Base-by-base conservation (phyloP, 2,797 vertebrate species). In the Eulemur albifrons region DNA sequence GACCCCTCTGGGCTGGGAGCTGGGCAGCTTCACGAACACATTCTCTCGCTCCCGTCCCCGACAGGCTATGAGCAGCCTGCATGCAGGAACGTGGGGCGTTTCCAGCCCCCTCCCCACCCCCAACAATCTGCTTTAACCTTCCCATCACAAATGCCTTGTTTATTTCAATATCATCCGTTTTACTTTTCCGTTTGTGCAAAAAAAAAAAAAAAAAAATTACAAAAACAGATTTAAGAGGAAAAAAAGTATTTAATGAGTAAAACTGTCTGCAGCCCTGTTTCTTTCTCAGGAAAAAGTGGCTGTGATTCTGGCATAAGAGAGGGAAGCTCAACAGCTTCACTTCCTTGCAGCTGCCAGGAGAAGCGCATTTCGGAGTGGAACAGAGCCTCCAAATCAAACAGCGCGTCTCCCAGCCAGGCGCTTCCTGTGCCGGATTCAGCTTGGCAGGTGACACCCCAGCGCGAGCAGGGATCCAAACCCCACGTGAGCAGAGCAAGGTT, bases 141-240 rank as follows among this genome's bases (percentile, higher is more conserved):
- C 97, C 97, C 95, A 90, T 96, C 96, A 76, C 96, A 96, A 97
- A 97, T 73, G 94, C 93, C 97, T 97, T 52, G 20, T 97, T 98
- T 97, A 95, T 98, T 97, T 96, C 96, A 97, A 97, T 75, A 96
- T 94, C 97, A 97, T 96, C 94, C 92, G 94, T 98, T 98, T 98
- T 97, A 98, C 97, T 98, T 98, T 97, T 98, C 96, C 94, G 92
- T 97, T 98, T 88, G 72, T 80, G 89, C 65, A 94, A 98, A 97
- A 95, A 97, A 98, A 94, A 35, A 98, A 94, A 35, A 94, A 98
- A 93, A 96, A 96, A 97, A 98, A 96, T 97, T 81, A 98, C 40
- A 97, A 98, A 98, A 98, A 97, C 83, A 92, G 97, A 98, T 98
- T 98, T 98, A 97, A 98, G 85, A 98, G 97, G 97, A 97, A 95